Base-by-base conservation (phyloP, 2,797 vertebrate species). In the Glossophaga mutica region DNA sequence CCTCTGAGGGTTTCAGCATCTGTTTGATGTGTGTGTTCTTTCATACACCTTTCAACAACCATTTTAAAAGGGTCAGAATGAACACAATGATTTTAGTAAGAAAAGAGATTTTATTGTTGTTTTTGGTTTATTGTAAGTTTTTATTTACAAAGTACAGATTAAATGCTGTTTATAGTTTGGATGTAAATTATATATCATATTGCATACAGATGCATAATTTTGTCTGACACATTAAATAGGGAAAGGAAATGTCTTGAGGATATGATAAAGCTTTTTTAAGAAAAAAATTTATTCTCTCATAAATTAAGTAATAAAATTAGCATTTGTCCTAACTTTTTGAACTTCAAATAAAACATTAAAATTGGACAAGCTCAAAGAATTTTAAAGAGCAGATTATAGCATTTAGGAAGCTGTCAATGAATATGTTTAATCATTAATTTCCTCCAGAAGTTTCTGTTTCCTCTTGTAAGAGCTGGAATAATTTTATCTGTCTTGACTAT, bases 251-350 rank as follows among this genome's bases (percentile, higher is more conserved):
- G 68, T 57, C 37, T 96, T 94, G 39, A 93, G 73, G 94, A 97
- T 92, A 34, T 93, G 34, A 67, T 96, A 97, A 84, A 26, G 19
- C 26, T 46, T 92, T 96, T 88, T 90, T 11, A 57, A 86, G 91
- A 79, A 29, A 95, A 94, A 93, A 70, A 74, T 21, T 5, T 92
- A 71, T 81, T 0, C 21, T 85, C 71, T 97, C 29, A 85, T 89
- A 65, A 94, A 94, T 52, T 94, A 67, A 65, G 42, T 22, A 81
- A 83, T 88, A 95, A 96, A 96, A 87, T 83, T 68, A 94, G 18
- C 84, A 87, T 97, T 92, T 84, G 26, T 92, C 52, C 22, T 95
- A 97, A 91, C 16, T 89, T 93, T 94, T 70, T 97, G 68, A 96
- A 55, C 44, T 90, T 86, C 11, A 96, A 97, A 42, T 87, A 93